Conservation (phyloP, 53 echinoderm and acorn worm species). For the Paelopatides confundens region DNA sequence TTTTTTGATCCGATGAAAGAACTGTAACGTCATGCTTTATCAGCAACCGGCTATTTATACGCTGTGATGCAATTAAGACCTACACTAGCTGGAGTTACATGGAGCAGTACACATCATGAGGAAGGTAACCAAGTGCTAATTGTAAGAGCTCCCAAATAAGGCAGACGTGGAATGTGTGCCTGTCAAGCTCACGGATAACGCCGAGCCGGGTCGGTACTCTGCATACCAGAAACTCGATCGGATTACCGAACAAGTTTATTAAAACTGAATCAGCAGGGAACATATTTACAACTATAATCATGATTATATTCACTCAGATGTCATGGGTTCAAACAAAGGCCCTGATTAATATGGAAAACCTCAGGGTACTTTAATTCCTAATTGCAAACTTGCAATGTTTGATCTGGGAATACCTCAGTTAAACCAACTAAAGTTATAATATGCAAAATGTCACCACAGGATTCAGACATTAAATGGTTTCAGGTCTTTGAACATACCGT, state of each 20-base stretch:
- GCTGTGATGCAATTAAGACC: constrained; percentile 9
- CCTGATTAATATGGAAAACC: not conserved
- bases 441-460: too few relatives aligned
- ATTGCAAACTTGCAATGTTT: too few relatives aligned
- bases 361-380: not conserved
- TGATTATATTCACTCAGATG: not conserved
- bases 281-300: constrained; percentile 26
- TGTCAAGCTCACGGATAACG: not conserved
- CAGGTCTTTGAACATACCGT: too few relatives aligned
- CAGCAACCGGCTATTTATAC: constrained; percentile 6
- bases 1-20: not conserved
- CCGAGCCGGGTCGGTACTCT: not conserved
- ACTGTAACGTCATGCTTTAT: not conserved
- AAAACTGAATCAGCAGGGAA: not conserved
- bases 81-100: not conserved
- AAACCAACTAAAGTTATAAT: too few relatives aligned
- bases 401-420: too few relatives aligned
- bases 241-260: constrained; percentile 14
- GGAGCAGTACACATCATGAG: not conserved
- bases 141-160: constrained; percentile 24
- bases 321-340: not conserved
- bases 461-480: too few relatives aligned
- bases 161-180: constrained; percentile 2
- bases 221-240: constrained; percentile 3
- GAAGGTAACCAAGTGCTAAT: not conserved